Percentiles rank a stretch among this genome's conserved stretches.
Evolutionary conservation across 2,888 invertebrate genomes (phyloP).

Genomic region (Bruchidius siliquastri): DNA sequence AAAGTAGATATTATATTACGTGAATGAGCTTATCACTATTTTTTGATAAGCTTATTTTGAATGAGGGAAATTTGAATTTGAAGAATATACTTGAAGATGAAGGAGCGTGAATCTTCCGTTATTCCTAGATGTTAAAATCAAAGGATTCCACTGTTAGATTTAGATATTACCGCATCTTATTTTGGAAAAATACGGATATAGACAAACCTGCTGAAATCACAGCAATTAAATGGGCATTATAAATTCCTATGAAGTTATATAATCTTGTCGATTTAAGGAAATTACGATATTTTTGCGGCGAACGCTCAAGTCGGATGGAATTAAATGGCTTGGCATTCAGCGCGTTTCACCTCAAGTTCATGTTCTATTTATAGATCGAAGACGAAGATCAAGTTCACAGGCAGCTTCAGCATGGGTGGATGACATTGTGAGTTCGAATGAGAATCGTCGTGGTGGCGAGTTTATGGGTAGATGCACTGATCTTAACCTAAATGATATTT

Average conservation of each 20-base stretch:
- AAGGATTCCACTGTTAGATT: too few relatives aligned
- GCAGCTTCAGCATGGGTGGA: not conserved
- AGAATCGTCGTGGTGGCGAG: not conserved
- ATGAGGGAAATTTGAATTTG: too few relatives aligned
- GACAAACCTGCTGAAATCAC: not conserved
- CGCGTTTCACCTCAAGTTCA: not conserved
- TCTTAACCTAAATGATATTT: too few relatives aligned
- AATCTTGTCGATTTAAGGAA: not conserved
- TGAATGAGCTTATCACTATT: too few relatives aligned
- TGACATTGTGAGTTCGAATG: not conserved
- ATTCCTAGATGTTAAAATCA: too few relatives aligned
- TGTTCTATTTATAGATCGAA: constrained; percentile 2
- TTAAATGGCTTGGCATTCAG: not conserved
- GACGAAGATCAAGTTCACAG: constrained; percentile 5
- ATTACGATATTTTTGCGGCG: not conserved
- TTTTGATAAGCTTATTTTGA: too few relatives aligned
- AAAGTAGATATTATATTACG: too few relatives aligned
- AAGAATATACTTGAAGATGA: too few relatives aligned
- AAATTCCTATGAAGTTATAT: not conserved
- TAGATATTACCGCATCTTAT: not conserved
- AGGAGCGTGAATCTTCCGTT: too few relatives aligned
- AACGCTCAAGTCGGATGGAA: not conserved
- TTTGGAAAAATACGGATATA: not conserved
- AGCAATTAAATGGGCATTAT: not conserved
- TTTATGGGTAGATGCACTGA: not conserved